These are phyloP conservation scores for Zeuzera pyrina DNA, from an alignment of 2,888 invertebrate genomes.

Conservation along the genomic window DNA sequence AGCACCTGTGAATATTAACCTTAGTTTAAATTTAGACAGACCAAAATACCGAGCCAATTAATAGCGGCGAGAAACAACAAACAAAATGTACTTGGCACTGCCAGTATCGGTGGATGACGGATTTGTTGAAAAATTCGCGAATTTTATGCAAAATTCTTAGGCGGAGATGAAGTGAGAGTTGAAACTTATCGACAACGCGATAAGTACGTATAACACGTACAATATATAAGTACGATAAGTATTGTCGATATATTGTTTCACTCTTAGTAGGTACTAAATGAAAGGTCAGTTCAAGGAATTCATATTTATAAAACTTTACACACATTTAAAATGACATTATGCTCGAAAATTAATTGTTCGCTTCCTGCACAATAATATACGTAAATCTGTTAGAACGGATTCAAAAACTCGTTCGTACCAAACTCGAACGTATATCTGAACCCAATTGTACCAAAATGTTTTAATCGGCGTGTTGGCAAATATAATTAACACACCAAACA, in stretches of 20 bases:
- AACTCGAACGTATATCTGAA: too few relatives aligned
- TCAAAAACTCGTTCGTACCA: too few relatives aligned
- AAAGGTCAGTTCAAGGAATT: too few relatives aligned
- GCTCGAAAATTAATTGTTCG: too few relatives aligned
- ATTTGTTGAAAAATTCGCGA: not conserved
- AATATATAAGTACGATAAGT: not conserved
- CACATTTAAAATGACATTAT: too few relatives aligned
- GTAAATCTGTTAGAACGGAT: too few relatives aligned
- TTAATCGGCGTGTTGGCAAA: too few relatives aligned
- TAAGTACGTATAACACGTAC: not conserved
- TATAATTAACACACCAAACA: too few relatives aligned
- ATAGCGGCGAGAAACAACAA: conserved; percentile 32
- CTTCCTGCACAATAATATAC: too few relatives aligned
- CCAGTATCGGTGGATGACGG: not conserved
- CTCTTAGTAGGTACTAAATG: not conserved
- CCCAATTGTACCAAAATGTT: too few relatives aligned
- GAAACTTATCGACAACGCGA: not conserved
- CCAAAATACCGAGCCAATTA: conserved; percentile 50
- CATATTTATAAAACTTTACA: too few relatives aligned
- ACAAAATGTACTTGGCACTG: conserved; percentile 16
- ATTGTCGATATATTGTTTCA: not conserved
- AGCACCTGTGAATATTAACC: conserved; percentile 43
- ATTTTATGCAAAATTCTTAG: not conserved
- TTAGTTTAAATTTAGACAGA: conserved; percentile 37
- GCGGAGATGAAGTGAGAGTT: not conserved